Evolutionary conservation across 2,888 invertebrate genomes (phyloP).

Genomic region (Dicycla oo): DNA sequence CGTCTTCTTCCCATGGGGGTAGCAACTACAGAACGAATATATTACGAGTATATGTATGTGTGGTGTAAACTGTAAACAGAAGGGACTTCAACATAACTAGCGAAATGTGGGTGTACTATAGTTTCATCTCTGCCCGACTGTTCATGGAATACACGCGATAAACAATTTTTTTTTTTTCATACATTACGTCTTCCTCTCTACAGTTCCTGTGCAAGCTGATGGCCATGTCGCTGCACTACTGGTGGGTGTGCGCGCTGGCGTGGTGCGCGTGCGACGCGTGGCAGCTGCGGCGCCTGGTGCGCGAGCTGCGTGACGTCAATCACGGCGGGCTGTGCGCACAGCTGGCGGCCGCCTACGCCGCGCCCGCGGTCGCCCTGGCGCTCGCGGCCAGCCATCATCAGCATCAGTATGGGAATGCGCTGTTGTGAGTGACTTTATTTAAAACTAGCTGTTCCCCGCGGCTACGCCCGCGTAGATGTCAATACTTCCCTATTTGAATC

Average conservation of each 20-base stretch:
- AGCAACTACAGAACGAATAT: too few species aligned
- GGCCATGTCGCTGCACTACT: slow-evolving; percentile 97
- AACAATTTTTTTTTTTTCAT: too few species aligned
- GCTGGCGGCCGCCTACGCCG: slow-evolving; percentile 97
- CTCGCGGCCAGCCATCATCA: slow-evolving; percentile 97
- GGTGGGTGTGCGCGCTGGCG: slow-evolving; percentile 97
- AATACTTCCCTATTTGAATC: too few species aligned
- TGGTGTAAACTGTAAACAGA: too few species aligned
- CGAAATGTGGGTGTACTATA: too few species aligned
- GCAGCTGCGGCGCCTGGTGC: slow-evolving; percentile 97
- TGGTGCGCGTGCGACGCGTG: slow-evolving; percentile 98
- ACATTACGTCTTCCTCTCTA: too few species aligned
- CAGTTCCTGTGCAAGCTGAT: slow-evolving; percentile 95
- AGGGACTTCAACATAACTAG: too few species aligned
- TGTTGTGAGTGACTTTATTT: slow-evolving; percentile 91
- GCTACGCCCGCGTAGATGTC: too few species aligned
- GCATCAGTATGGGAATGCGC: slow-evolving; percentile 98
- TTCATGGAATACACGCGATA: too few species aligned
- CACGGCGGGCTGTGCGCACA: slow-evolving; percentile 98
- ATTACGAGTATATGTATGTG: too few species aligned
- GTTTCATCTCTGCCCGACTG: too few species aligned
- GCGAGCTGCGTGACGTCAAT: slow-evolving; percentile 98
- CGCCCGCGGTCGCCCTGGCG: slow-evolving; percentile 97
- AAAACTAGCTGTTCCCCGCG: not conserved
- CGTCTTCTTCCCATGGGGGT: too few species aligned